These are phyloP conservation scores for Protonibea diacanthus DNA, from an alignment of 2,797 vertebrate species.

Conservation along the genomic window DNA sequence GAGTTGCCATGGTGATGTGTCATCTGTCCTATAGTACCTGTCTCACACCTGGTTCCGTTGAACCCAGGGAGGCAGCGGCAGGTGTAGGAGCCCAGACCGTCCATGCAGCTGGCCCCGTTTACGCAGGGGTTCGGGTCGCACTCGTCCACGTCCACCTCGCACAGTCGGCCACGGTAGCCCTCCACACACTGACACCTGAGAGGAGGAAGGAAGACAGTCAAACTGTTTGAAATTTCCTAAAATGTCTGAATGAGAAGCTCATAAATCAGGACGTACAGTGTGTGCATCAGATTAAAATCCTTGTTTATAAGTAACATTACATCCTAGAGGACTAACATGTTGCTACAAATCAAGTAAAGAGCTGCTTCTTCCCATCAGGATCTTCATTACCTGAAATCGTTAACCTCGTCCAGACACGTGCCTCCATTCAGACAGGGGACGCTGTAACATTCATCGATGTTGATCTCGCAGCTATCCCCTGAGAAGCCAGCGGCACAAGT, in stretches of 20 bases:
- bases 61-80: conserved; percentile 98
- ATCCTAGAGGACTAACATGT: background rate
- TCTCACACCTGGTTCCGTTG: conserved; percentile 99
- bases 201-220: background rate
- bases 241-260: too few relatives aligned
- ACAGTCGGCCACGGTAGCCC: conserved; percentile 91
- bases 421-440: conserved; percentile 94
- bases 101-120: conserved; percentile 95
- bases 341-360: background rate
- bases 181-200: conserved; percentile 91
- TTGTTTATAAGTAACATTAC: background rate
- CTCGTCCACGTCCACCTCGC: conserved; percentile 93
- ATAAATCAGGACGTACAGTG: background rate
- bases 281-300: background rate
- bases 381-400: conserved; percentile 89
- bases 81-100: conserved; percentile 90
- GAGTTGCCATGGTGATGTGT: conserved; percentile 59
- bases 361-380: background rate
- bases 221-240: too few relatives aligned
- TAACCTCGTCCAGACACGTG: conserved; percentile 89
- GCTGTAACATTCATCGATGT: conserved; percentile 93
- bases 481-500: conserved; percentile 90
- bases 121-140: conserved; percentile 93
- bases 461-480: conserved; percentile 90
- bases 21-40: conserved; percentile 90